A percentile compares a stretch with the other conserved stretches of the same genome.
Evolutionary conservation across 2,113 vertebrate genomes (phyloP).

Genomic region (Cyanoramphus novaezelandiae): DNA sequence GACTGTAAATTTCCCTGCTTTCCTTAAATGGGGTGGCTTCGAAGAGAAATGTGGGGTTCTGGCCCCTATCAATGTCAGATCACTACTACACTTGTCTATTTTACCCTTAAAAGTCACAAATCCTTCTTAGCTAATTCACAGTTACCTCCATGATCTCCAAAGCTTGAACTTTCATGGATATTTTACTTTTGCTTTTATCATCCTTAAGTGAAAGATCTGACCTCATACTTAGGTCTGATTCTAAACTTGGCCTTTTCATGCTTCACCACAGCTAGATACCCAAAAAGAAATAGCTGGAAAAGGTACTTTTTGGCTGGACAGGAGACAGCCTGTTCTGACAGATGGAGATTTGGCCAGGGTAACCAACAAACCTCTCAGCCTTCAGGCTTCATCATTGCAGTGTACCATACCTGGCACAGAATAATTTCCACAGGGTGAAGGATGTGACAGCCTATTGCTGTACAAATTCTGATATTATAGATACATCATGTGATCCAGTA

Average conservation of each 20-base stretch:
- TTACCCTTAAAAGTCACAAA: background rate
- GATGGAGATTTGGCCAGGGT: background rate
- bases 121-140: background rate
- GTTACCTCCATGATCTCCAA: background rate
- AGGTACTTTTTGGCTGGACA: background rate
- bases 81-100: background rate
- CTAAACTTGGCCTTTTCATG: background rate
- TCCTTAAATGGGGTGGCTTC: background rate
- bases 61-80: background rate
- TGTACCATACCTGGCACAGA: background rate
- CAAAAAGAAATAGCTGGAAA: background rate
- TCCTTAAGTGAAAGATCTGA: background rate
- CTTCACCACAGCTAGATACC: background rate
- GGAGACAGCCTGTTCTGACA: background rate
- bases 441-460: background rate
- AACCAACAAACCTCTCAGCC: background rate
- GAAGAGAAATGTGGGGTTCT: background rate
- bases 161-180: background rate
- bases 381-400: background rate
- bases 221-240: background rate
- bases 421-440: background rate
- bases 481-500: background rate
- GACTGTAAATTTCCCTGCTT: background rate
- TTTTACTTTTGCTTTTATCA: background rate
- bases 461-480: background rate